Evolutionary conservation across 1,140 invertebrate species (phyloP).

Genomic region (Cydia pomonella): DNA sequence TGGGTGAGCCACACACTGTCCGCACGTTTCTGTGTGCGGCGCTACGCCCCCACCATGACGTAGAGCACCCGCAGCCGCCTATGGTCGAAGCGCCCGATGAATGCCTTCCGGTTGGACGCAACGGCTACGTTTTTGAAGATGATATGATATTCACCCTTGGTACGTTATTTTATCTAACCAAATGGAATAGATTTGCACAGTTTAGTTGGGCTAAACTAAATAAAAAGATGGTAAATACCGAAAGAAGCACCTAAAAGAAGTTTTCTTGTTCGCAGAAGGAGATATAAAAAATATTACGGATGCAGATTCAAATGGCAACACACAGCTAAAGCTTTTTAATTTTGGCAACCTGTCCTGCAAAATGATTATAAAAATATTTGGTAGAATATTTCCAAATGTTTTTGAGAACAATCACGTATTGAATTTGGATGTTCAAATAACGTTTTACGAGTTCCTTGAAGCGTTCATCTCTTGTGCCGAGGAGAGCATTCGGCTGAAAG

Average conservation of each 20-base stretch:
- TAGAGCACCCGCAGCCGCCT: slow-evolving; percentile 36
- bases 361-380: slow-evolving; percentile 61
- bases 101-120: slow-evolving; percentile 49
- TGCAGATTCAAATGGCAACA: not conserved
- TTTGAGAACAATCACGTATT: slow-evolving; percentile 55
- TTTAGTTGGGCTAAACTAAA: not conserved
- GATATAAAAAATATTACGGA: not conserved
- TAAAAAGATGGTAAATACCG: no score
- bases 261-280: not conserved
- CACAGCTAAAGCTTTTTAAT: slow-evolving; percentile 57
- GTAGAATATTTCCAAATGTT: slow-evolving; percentile 61
- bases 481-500: slow-evolving; percentile 56
- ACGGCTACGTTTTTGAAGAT: slow-evolving; percentile 64
- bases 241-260: not conserved
- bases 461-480: slow-evolving; percentile 61
- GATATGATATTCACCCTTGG: slow-evolving; percentile 59
- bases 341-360: slow-evolving; percentile 63
- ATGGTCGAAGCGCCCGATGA: slow-evolving; percentile 45
- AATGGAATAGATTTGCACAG: not conserved
- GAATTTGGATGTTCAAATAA: slow-evolving; percentile 75
- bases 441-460: slow-evolving; percentile 83
- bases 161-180: slow-evolving; percentile 32
- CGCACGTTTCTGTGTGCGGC: slow-evolving; percentile 67
- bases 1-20: slow-evolving; percentile 78
- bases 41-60: slow-evolving; percentile 49